Base-by-base conservation (phyloP, 2,888 invertebrate species). In the Leucophenga maculata region DNA sequence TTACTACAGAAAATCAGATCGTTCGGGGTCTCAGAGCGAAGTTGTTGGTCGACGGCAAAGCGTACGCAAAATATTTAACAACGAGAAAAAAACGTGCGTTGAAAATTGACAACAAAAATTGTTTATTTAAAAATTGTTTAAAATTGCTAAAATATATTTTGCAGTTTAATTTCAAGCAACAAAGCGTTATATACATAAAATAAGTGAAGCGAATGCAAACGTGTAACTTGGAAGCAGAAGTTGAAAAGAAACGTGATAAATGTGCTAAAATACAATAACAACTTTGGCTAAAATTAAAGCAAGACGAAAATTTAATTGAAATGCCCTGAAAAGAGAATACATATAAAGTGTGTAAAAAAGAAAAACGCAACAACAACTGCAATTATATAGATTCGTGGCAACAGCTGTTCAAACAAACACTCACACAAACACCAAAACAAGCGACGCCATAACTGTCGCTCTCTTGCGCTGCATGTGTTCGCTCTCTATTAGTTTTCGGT, bases 1-100 rank as follows among this genome's bases (percentile, higher is more conserved):
- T n/a, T n/a, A n/a, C n/a, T n/a, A n/a, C n/a, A n/a, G n/a, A 26
- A 26, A 26, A 79, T 85, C 75, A 81, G 74, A 73, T 74, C 75
- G 77, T 79, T 69, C 67, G 77, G 78, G 78, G 13, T 57, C 22
- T 57, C 26, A 26, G 26, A 22, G 44, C 39, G 50, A 67, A 48
- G 50, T n/a, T 18, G 26, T 26, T 26, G 26, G 3, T 26, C 11
- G 13, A 60, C 32, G 60, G 18, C 20, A 18, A 44, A 60, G 18
- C 18, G 44, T 44, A 60, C 39, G 44, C 44, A 31, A 39, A 50
- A 6, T 48, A n/a, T 52, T 44, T 55, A 70, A 69, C 65, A 71
- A 1, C 8, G 26, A 39, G 48, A 16, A 6, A 69, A 54, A 32
- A 68, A 59, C 60, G 60, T 62, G 60, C 60, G 20, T 18, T 6